Percentiles rank a stretch among this genome's conserved stretches.
phyloP scores from a whole-genome alignment of 2,113 vertebrate species.

The Oxygymnocypris stewartii region DNA sequence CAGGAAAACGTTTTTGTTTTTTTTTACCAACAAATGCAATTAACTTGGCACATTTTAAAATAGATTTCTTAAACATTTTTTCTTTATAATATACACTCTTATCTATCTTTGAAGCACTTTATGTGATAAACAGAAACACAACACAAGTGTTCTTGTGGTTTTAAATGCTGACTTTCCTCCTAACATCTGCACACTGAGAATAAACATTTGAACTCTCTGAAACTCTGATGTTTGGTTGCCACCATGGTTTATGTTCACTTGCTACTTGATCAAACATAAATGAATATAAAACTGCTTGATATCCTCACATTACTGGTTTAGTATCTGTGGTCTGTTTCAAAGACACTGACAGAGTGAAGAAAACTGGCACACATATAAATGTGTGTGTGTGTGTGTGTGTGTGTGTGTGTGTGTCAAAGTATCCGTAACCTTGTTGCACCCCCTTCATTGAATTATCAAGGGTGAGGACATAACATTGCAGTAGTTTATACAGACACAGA shows the following conservation, averaged over 20 bases:
- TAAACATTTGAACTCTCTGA: neutral
- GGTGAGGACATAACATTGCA: conserved; percentile 31
- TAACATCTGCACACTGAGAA: neutral
- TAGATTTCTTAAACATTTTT: neutral
- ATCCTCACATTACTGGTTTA: neutral
- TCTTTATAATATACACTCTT: neutral
- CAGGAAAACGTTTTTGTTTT: neutral
- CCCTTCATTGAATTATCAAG: conserved; percentile 28
- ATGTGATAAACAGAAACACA: neutral
- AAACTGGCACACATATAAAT: conserved; percentile 13
- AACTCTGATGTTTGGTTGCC: neutral
- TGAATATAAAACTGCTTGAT: neutral
- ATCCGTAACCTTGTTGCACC: neutral
- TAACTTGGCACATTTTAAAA: neutral
- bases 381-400: neutral
- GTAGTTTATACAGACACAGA: conserved; percentile 34
- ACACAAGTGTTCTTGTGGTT: neutral
- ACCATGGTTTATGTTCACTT: neutral
- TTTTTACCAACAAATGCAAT: neutral
- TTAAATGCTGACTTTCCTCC: neutral
- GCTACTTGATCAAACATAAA: neutral
- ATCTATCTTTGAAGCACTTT: neutral
- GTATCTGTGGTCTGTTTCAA: neutral
- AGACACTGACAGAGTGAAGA: neutral
- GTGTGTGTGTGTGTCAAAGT: neutral